Evolutionary conservation across 2,888 invertebrate species (phyloP).

Genomic region (Anthophora plumipes): DNA sequence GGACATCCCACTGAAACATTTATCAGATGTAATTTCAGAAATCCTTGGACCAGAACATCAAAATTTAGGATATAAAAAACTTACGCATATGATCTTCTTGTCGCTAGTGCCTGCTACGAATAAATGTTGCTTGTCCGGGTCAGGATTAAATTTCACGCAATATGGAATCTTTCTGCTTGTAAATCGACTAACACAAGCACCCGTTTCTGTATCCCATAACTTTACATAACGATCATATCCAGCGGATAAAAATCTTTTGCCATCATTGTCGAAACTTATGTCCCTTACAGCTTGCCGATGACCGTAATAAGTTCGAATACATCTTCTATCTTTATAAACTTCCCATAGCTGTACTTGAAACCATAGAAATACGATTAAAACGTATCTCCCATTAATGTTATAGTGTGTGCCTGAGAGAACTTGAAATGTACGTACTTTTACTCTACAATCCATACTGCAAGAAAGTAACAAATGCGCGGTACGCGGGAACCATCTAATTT

Average conservation of each 20-base stretch:
- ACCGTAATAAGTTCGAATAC: slow-evolving; percentile 97
- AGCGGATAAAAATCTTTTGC: slow-evolving; percentile 96
- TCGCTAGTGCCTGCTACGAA: slow-evolving; percentile 99
- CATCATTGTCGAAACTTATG: slow-evolving; percentile 97
- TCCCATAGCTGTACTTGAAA: slow-evolving; percentile 93
- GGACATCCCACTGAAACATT: slow-evolving; percentile 94
- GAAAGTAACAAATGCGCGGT: slow-evolving; percentile 98
- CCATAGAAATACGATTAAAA: background rate
- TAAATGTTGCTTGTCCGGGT: slow-evolving; percentile 97
- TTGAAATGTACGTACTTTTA: slow-evolving; percentile 89
- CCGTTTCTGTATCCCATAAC: slow-evolving; percentile 99
- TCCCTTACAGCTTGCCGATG: slow-evolving; percentile 99
- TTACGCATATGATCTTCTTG: slow-evolving; percentile 99
- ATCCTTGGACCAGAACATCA: background rate
- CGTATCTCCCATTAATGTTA: background rate
- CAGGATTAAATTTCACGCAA: slow-evolving; percentile 99
- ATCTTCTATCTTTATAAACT: slow-evolving; percentile 97
- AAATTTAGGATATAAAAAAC: slow-evolving; percentile 80
- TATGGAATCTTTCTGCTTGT: slow-evolving; percentile 98
- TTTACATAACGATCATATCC: slow-evolving; percentile 99
- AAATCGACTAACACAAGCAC: slow-evolving; percentile 93
- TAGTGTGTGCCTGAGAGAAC: no score
- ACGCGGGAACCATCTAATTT: slow-evolving; percentile 96
- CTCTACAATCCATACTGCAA: slow-evolving; percentile 98
- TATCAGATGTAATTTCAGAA: background rate